These are phyloP conservation scores for Ormyrus thymus DNA, from an alignment of 2,888 invertebrate species.

Conservation along the genomic window DNA sequence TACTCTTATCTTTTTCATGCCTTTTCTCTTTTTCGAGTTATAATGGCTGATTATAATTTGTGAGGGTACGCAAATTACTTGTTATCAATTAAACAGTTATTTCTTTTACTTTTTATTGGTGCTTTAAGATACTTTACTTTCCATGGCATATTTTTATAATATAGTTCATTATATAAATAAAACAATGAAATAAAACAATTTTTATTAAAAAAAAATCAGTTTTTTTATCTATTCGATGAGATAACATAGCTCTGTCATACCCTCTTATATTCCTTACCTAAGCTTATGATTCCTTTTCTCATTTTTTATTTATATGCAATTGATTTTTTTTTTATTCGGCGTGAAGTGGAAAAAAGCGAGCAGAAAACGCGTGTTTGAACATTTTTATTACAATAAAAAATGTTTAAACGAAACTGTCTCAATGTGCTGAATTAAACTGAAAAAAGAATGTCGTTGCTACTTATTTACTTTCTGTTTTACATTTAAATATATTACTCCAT, in stretches of 20 bases:
- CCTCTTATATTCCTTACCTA: slow-evolving; percentile 28
- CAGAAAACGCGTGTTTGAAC: slow-evolving; percentile 7
- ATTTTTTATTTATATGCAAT: slow-evolving; percentile 6
- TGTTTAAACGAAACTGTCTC: slow-evolving; percentile 63
- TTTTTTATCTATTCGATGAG: neutral
- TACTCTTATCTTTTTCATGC: slow-evolving; percentile 6
- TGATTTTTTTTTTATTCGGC: slow-evolving; percentile 17
- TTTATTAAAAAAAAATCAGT: neutral
- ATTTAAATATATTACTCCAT: slow-evolving; percentile 7
- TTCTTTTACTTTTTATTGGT: neutral
- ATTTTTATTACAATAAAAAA: slow-evolving; percentile 62
- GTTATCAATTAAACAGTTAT: slow-evolving; percentile 9
- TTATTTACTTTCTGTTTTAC: neutral
- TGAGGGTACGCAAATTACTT: slow-evolving; percentile 14
- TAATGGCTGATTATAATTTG: slow-evolving; percentile 19
- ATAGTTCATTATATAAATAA: neutral
- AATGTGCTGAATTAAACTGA: slow-evolving; percentile 48
- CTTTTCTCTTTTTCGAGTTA: slow-evolving; percentile 19
- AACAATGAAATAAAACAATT: too few relatives aligned
- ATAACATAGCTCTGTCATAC: slow-evolving; percentile 26
- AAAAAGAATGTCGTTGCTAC: neutral
- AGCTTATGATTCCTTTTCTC: slow-evolving; percentile 28
- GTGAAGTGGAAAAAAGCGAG: slow-evolving; percentile 35
- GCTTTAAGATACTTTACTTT: slow-evolving; percentile 6
- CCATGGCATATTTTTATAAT: neutral